These are phyloP conservation scores for Acropternis orthonyx DNA, from an alignment of 2,797 vertebrate species.

Conservation along the genomic window DNA sequence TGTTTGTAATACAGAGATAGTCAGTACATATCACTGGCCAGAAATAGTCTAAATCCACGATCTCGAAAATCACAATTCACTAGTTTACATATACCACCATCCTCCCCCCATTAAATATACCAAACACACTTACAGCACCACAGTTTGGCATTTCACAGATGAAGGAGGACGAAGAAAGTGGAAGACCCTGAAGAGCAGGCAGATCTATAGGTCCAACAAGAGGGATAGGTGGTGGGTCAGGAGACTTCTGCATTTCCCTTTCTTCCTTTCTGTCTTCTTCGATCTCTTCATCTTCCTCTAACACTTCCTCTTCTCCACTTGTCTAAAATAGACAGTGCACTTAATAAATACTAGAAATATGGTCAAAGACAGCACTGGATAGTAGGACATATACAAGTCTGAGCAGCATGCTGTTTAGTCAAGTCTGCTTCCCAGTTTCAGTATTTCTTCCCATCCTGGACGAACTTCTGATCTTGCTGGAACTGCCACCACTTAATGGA, in stretches of 20 bases:
- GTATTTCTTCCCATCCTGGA: neutral
- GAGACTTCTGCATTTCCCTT: constrained; percentile 72
- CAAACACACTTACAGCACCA: constrained; percentile 77
- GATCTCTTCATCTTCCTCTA: constrained; percentile 75
- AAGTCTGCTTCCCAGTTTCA: neutral
- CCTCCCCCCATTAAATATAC: neutral
- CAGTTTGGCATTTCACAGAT: constrained; percentile 83
- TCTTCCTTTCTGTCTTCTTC: constrained; percentile 78
- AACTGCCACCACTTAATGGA: neutral
- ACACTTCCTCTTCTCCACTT: constrained; percentile 77
- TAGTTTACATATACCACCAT: neutral
- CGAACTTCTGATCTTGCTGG: neutral
- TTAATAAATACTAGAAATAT: neutral
- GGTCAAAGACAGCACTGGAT: neutral
- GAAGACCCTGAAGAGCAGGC: constrained; percentile 64
- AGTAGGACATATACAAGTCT: neutral
- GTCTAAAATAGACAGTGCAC: constrained; percentile 64
- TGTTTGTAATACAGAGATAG: neutral
- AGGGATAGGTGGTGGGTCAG: constrained; percentile 70
- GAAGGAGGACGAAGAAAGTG: constrained; percentile 74
- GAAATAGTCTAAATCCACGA: neutral
- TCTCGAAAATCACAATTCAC: neutral
- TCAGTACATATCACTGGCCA: neutral
- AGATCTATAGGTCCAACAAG: constrained; percentile 67
- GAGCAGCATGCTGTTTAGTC: neutral